Conservation (phyloP, 53 echinoderm and acorn worm genomes). For the Patiria pectinifera region DNA sequence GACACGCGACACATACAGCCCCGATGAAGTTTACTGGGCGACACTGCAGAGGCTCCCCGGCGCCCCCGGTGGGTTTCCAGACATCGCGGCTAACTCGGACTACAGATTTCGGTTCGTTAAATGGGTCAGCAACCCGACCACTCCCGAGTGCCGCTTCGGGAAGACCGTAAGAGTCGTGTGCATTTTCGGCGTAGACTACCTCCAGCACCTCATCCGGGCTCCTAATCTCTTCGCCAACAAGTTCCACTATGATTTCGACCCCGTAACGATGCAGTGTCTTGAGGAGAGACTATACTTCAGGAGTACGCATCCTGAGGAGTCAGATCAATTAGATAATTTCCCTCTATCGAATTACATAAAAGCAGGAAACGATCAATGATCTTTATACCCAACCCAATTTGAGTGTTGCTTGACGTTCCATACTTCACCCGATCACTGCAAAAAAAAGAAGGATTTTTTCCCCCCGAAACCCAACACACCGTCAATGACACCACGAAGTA, state of each 20-base stretch:
- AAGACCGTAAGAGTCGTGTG: constrained; percentile 59
- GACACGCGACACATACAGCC: constrained; percentile 91
- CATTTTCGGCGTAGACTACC: constrained; percentile 68
- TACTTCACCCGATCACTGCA: no score
- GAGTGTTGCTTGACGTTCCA: no score
- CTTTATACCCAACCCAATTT: no score
- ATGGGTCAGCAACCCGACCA: constrained; percentile 72
- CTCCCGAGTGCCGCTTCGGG: constrained; percentile 76
- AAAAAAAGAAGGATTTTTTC: no score
- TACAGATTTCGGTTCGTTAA: constrained; percentile 85
- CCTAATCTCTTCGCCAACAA: constrained; percentile 74
- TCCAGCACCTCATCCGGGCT: constrained; percentile 44
- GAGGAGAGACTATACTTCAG: constrained; percentile 67
- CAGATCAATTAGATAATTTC: constrained; percentile 42
- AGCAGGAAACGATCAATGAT: no score
- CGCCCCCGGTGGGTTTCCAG: constrained; percentile 86
- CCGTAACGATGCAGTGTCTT: constrained; percentile 65
- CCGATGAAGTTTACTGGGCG: constrained; percentile 95
- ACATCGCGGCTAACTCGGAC: constrained; percentile 68
- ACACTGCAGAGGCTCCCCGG: constrained; percentile 77
- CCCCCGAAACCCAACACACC: no score
- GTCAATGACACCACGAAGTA: no score
- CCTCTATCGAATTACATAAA: constrained; percentile 4
- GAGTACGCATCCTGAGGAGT: constrained; percentile 38
- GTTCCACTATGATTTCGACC: constrained; percentile 66